A percentile compares a stretch with the other conserved stretches of the same genome.
phyloP scores from a whole-genome alignment of 2,113 vertebrate species.

The Regulus satrapa region DNA sequence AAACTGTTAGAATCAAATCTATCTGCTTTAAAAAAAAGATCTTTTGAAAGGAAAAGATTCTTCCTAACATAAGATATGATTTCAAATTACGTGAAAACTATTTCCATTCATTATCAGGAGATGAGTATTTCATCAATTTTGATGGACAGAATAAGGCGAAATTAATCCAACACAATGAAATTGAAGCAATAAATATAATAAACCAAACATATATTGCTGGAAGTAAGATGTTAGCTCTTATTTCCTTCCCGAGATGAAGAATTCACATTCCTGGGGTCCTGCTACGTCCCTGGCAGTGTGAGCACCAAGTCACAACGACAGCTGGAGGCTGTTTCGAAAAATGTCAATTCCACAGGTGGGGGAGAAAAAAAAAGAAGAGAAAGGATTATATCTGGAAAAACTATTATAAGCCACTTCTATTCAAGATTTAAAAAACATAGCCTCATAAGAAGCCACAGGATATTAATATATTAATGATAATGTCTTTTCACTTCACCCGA shows the following conservation, averaged over 20 bases:
- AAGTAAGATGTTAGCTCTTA: neutral
- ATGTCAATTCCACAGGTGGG: neutral
- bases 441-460: neutral
- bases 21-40: neutral
- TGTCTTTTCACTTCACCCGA: neutral
- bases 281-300: neutral
- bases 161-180: neutral
- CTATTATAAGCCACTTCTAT: neutral
- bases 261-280: neutral
- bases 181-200: neutral
- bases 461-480: constrained; percentile 30
- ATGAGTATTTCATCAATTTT: neutral
- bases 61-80: neutral
- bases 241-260: neutral
- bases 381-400: neutral
- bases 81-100: neutral
- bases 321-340: neutral
- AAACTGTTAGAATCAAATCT: neutral
- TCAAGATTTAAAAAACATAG: neutral
- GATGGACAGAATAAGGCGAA: neutral
- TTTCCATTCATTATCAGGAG: neutral
- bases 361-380: neutral
- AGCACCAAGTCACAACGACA: neutral
- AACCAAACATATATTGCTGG: neutral
- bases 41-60: neutral